These are phyloP conservation scores for Myanophis thanlyinensis DNA, from an alignment of 2,113 vertebrate species.

Conservation along the genomic window DNA sequence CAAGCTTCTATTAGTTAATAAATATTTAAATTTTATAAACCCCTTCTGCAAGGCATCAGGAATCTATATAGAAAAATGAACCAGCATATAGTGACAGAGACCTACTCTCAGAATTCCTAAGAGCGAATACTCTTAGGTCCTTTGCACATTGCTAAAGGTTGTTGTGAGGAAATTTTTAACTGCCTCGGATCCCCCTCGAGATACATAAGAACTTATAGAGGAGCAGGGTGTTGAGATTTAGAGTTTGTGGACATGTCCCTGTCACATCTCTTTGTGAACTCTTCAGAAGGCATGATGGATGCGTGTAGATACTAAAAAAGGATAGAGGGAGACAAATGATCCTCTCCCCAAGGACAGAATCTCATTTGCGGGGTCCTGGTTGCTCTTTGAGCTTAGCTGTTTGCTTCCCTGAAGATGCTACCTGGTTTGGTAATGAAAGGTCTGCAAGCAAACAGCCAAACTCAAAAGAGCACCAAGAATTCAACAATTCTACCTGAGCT, in stretches of 20 bases:
- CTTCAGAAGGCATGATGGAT: not conserved
- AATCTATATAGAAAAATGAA: not conserved
- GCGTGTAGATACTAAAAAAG: not conserved
- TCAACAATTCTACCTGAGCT: not conserved
- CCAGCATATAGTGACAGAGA: not conserved
- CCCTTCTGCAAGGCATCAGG: not conserved
- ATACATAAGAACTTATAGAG: not conserved
- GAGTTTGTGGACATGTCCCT: not conserved
- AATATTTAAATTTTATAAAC: not conserved
- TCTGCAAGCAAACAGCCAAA: not conserved
- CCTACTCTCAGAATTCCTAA: not conserved
- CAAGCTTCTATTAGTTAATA: not conserved
- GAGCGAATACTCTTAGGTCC: not conserved
- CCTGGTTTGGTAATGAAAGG: not conserved
- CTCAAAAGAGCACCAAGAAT: not conserved
- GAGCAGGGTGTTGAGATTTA: not conserved
- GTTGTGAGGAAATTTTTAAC: not conserved
- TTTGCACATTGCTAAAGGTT: not conserved
- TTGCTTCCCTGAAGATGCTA: not conserved
- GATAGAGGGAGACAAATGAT: not conserved
- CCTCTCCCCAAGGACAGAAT: not conserved
- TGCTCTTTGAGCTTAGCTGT: not conserved
- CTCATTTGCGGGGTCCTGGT: not conserved
- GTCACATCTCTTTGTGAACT: not conserved
- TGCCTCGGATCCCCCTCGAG: not conserved